A percentile compares a stretch with the other conserved stretches of the same genome.
Evolutionary conservation across 2,113 vertebrate genomes (phyloP).

Genomic region (Micromys minutus): DNA sequence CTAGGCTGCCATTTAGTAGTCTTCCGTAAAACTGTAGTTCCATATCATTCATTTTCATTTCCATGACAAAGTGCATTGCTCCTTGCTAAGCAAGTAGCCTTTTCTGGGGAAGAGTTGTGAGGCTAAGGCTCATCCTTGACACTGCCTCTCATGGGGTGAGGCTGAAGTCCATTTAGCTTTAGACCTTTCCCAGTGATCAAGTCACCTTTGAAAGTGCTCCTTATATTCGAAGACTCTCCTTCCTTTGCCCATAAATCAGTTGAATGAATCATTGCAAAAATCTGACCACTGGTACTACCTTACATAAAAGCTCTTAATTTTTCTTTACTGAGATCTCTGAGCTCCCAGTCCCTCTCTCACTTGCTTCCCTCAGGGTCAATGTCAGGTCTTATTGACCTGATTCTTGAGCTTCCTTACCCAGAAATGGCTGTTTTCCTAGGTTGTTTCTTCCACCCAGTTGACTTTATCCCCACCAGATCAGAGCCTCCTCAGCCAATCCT

Average conservation of each 20-base stretch:
- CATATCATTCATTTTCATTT: neutral
- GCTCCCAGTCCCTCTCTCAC: neutral
- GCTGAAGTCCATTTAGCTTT: neutral
- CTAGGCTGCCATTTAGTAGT: neutral
- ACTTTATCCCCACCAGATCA: neutral
- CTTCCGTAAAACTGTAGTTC: neutral
- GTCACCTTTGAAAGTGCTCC: neutral
- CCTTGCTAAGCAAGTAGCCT: neutral
- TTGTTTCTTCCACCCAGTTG: neutral
- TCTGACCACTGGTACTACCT: neutral
- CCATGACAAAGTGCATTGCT: neutral
- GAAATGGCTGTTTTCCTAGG: neutral
- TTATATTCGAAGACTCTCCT: neutral
- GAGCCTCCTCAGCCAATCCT: neutral
- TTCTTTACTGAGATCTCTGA: neutral
- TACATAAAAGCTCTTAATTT: neutral
- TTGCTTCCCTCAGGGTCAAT: neutral
- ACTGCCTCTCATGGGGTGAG: neutral
- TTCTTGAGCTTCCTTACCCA: neutral
- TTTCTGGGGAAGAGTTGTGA: neutral
- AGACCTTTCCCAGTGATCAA: neutral
- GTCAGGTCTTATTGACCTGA: neutral
- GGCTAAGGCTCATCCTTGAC: neutral
- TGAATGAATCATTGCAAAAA: neutral
- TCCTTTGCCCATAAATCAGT: neutral